phyloP scores from a whole-genome alignment of 23 tunicate genomes.

The Aplidium turbinatum region DNA sequence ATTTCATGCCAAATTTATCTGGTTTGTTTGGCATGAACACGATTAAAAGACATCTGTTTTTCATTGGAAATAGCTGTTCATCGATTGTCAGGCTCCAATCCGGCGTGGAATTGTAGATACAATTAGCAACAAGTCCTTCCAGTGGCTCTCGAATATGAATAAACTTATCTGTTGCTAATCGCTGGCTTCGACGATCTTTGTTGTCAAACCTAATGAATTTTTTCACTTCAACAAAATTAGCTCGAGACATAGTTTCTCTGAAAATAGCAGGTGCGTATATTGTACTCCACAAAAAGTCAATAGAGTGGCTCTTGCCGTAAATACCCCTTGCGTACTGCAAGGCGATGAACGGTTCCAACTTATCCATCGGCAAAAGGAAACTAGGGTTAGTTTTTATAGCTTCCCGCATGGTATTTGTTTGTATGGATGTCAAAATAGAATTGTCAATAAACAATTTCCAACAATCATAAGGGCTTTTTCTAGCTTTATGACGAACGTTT shows the following conservation, averaged over 20 bases:
- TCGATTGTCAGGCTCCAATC: conserved; percentile 21
- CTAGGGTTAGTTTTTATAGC: conserved; percentile 19
- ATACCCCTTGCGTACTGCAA: conserved; percentile 32
- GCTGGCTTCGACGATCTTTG: conserved; percentile 28
- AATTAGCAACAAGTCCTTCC: too few relatives aligned
- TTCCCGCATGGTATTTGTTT: conserved; percentile 22
- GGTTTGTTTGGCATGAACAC: conserved; percentile 28
- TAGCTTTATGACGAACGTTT: conserved; percentile 4
- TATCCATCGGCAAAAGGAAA: conserved; percentile 19
- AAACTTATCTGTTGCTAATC: conserved; percentile 22
- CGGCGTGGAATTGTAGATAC: conserved; percentile 12
- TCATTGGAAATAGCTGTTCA: conserved; percentile 29
- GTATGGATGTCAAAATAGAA: conserved; percentile 14
- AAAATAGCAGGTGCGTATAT: neutral
- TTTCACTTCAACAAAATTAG: neutral
- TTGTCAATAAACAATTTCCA: conserved; percentile 18
- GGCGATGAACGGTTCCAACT: conserved; percentile 27
- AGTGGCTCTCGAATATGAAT: conserved; percentile 3
- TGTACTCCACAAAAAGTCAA: conserved; percentile 28
- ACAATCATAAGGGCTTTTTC: conserved; percentile 3
- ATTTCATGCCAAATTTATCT: too few relatives aligned
- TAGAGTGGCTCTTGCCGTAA: conserved; percentile 22
- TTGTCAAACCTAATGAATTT: conserved; percentile 12
- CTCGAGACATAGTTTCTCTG: neutral
- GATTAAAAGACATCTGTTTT: conserved; percentile 28